Evolutionary conservation across 2,113 vertebrate species (phyloP).

Genomic region (Macrotis lagotis): DNA sequence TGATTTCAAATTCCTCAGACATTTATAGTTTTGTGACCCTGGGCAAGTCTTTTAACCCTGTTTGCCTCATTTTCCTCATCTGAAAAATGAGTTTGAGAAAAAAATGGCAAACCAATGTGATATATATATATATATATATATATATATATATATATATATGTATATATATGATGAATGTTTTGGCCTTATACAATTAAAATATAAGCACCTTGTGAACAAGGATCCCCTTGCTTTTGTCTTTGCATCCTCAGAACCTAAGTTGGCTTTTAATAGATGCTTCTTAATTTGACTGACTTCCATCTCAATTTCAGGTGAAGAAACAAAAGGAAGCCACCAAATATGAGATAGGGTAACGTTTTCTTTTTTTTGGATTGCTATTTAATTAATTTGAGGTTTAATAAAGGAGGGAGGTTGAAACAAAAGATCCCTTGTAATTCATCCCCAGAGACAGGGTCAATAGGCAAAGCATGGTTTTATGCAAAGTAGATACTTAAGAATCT

Average conservation of each 20-base stretch:
- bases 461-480: too few species aligned
- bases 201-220: not conserved
- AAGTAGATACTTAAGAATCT: too few species aligned
- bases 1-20: not conserved
- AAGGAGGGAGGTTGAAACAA: not conserved
- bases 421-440: too few species aligned
- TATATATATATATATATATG: too few species aligned
- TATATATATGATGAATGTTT: too few species aligned
- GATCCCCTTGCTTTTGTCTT: not conserved
- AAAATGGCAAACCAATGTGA: not conserved
- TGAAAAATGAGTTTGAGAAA: not conserved
- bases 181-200: too few species aligned
- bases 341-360: not conserved
- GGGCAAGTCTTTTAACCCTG: not conserved
- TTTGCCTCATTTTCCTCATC: not conserved
- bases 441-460: too few species aligned
- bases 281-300: not conserved
- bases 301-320: not conserved
- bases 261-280: not conserved
- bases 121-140: too few species aligned
- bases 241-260: too few species aligned
- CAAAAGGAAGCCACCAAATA: not conserved
- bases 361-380: not conserved
- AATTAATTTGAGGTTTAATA: not conserved
- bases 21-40: too few species aligned